These are phyloP conservation scores for Loripinus fragilis DNA, from an alignment of 2,888 invertebrate genomes.

Conservation along the genomic window DNA sequence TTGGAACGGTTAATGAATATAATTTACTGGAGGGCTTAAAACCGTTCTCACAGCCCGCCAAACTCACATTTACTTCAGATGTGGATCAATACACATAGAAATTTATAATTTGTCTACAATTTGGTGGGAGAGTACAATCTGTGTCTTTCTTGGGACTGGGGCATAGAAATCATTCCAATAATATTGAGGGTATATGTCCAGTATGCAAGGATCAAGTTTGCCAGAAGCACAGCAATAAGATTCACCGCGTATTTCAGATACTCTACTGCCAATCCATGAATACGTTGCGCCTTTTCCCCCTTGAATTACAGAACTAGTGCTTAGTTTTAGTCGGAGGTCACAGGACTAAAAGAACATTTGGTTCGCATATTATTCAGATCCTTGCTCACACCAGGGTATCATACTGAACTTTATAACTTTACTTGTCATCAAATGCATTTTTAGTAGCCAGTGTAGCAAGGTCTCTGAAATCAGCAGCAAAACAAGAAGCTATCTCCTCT, in stretches of 20 bases:
- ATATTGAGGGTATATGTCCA: not conserved
- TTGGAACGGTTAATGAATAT: no score
- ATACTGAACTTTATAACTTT: not conserved
- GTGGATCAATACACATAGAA: no score
- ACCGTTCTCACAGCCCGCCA: no score
- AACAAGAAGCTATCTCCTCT: no score
- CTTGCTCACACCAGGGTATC: not conserved
- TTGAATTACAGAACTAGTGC: not conserved
- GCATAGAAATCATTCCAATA: not conserved
- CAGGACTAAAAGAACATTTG: not conserved
- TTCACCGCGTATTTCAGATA: not conserved
- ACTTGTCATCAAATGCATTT: not conserved
- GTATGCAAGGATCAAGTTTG: not conserved
- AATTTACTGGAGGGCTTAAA: no score
- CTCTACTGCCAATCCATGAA: conserved; percentile 4
- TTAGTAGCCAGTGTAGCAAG: not conserved
- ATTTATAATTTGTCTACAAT: not conserved
- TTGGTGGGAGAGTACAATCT: not conserved
- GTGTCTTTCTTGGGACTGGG: not conserved
- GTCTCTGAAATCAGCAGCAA: not conserved
- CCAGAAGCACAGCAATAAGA: not conserved
- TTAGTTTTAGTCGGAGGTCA: not conserved
- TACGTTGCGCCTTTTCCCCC: not conserved
- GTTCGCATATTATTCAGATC: not conserved
- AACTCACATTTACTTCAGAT: no score